phyloP scores from a whole-genome alignment of 2,113 vertebrate genomes.

The Hypocryptadius cinnamomeus region DNA sequence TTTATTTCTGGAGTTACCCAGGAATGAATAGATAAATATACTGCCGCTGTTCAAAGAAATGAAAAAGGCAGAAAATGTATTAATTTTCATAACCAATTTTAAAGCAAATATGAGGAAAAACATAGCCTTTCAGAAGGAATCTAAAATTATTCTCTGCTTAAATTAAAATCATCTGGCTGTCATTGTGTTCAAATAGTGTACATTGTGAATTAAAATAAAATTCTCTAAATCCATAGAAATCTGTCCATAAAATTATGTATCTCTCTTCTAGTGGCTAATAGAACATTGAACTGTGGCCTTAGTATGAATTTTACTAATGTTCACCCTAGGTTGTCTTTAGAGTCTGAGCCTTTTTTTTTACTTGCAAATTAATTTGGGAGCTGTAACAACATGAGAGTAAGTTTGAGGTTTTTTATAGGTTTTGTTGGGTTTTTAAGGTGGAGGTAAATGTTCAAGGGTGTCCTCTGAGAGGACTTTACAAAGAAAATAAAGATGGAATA shows the following conservation, averaged over 20 bases:
- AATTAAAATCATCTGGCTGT: background rate
- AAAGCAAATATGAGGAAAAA: background rate
- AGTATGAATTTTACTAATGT: background rate
- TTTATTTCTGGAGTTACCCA: background rate
- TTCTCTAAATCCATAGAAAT: background rate
- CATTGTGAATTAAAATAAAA: background rate
- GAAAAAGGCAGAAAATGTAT: background rate
- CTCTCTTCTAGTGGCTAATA: background rate
- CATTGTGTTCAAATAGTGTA: background rate
- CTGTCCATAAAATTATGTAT: background rate
- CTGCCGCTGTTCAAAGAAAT: background rate
- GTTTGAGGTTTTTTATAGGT: background rate
- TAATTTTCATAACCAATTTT: background rate
- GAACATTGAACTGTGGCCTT: background rate
- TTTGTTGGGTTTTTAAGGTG: background rate
- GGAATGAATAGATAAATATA: background rate
- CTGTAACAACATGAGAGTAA: background rate
- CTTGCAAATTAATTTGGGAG: background rate
- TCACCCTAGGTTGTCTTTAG: background rate
- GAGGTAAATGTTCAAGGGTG: background rate
- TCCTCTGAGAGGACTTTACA: background rate
- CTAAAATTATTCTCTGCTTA: background rate
- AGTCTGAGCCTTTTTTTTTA: background rate
- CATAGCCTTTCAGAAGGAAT: background rate
- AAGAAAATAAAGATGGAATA: background rate